Evolutionary conservation across 2,888 invertebrate species (phyloP), one percentile per base, ranked within the genome.

Genomic region (Lasioglossum lativentre): DNA sequence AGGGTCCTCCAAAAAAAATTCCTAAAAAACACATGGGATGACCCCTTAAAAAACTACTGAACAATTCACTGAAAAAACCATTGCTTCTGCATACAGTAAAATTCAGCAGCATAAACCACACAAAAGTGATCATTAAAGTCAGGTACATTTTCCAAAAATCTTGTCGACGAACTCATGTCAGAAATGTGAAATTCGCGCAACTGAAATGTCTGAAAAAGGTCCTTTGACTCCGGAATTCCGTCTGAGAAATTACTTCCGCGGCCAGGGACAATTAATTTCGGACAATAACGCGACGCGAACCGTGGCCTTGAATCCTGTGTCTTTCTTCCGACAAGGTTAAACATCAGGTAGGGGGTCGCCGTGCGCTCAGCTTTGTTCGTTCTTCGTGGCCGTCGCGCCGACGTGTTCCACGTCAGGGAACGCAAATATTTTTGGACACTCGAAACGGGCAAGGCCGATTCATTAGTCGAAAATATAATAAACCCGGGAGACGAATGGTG

Each of bases 401-500:
- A 63, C 45, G 23, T 23, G 27, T 45, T 72, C 72, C 78, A n/a
- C 23, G 56, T 5, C 16, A 23, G 34, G 14, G 42, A 72, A 34
- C 47, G 47, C 30, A 75, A 71, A 74, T 38, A 70, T 70, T 68
- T 70, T 19, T 19, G 56, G 34, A 42, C 38, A 75, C 77, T 81
- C 77, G 38, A 74, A 70, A 72, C 68, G 74, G 42, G 52, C 75
- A 75, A 42, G 73, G 27, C n/a, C 34, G 70, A 70, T 77, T 74
- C 71, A 56, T 83, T 77, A 74, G 77, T 63, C 27, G 66, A 68
- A 66, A 77, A 66, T 74, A 83, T 77, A 80, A 83, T 80, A 75
- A 77, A 80, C 52, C 5, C 80, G 47, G 14, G 19, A 30, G 63
- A 19, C 6, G 6, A 30, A 2, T 6, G 16, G 63, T 0, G 6